Conservation (phyloP, 2,797 vertebrate genomes). For the Dermochelys coriacea region DNA sequence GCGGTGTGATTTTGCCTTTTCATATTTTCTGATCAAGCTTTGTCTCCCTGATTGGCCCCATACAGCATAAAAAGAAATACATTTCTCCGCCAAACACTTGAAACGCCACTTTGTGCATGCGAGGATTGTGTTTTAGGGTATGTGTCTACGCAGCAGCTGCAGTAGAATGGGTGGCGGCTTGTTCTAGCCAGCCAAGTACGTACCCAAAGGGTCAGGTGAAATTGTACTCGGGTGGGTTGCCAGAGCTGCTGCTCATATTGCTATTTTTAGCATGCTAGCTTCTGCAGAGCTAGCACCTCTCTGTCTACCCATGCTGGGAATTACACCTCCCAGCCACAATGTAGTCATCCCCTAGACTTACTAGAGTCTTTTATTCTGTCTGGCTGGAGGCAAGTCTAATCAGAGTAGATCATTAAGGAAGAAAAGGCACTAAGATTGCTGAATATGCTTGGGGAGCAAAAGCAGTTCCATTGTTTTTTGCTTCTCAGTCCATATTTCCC, state of each 20-base stretch:
- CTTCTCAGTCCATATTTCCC: neutral
- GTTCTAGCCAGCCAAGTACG: neutral
- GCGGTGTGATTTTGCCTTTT: neutral
- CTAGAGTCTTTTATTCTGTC: neutral
- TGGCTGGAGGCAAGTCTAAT: neutral
- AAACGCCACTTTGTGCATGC: neutral
- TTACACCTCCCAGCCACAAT: too few relatives aligned
- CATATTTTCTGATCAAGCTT: neutral
- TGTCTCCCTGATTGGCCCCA: neutral
- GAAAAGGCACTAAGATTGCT: neutral
- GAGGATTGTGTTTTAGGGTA: neutral
- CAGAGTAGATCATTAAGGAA: neutral
- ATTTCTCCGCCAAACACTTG: neutral
- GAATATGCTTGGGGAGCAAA: neutral
- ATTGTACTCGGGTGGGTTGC: neutral
- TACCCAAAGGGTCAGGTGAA: neutral
- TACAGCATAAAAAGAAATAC: fast-evolving
- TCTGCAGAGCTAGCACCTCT: too few relatives aligned
- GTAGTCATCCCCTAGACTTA: neutral
- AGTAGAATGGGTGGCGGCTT: neutral
- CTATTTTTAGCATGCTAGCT: neutral
- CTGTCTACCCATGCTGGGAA: too few relatives aligned
- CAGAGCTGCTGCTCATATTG: neutral
- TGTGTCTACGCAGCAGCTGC: too few relatives aligned
- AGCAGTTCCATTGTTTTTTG: neutral